These are phyloP conservation scores for Amphimallon solstitiale DNA, from an alignment of 2,888 invertebrate genomes.

Conservation along the genomic window DNA sequence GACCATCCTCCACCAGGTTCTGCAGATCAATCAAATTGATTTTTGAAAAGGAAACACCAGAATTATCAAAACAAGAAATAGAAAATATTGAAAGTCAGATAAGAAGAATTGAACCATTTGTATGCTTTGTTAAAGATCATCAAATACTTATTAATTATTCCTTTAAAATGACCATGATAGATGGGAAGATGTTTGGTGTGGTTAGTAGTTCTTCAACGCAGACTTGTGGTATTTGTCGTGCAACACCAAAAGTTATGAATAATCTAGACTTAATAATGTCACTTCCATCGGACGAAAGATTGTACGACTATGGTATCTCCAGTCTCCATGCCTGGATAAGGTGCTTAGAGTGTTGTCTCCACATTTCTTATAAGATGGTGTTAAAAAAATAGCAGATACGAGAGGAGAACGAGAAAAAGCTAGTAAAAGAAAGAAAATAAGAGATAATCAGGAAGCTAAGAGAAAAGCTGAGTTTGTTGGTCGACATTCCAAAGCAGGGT, in stretches of 20 bases:
- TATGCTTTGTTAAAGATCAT: no score
- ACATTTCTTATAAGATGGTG: no score
- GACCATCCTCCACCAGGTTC: no score
- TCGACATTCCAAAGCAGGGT: no score
- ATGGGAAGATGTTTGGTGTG: conserved; percentile 40
- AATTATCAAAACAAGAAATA: conserved; percentile 34
- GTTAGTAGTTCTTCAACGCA: conserved; percentile 26
- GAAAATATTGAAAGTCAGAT: conserved; percentile 36
- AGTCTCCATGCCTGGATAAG: conserved; percentile 38
- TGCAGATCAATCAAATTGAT: no score
- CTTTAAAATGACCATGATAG: conserved; percentile 40
- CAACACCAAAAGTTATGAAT: conserved; percentile 29
- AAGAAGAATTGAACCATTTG: no score
- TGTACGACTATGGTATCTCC: conserved; percentile 37
- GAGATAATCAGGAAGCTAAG: no score
- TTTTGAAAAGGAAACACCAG: no score
- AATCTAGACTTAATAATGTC: conserved; percentile 22
- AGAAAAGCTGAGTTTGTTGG: no score
- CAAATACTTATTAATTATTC: conserved; percentile 25
- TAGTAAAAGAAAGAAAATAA: no score
- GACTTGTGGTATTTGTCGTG: neutral
- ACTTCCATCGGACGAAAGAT: conserved; percentile 6
- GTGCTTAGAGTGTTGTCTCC: conserved; percentile 34
- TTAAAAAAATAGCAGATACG: neutral
- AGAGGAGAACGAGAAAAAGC: neutral